Base-by-base conservation (phyloP, 92 coral and sea anemone species). In the Diadumene lineata region DNA sequence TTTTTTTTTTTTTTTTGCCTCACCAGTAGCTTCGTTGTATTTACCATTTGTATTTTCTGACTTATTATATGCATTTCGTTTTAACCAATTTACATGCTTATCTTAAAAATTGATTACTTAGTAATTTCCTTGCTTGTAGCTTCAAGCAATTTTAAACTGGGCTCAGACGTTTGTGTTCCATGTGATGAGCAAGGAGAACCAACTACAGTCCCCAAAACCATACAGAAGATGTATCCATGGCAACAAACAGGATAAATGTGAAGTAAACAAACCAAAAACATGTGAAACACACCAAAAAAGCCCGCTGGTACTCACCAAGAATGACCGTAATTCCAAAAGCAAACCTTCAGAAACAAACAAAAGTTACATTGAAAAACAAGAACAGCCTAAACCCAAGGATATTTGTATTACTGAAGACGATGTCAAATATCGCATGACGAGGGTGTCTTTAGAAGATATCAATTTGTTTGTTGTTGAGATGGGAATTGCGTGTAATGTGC, bases 211-310 rank as follows among this genome's bases (percentile, higher is more conserved):
- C n/a, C 81, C 88, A 44, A 25, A 80, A 33, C 89, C 91, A 27
- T 88, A 79, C 73, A 84, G 84, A 32, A 81, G 89, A 56, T 96
- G 99, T 64, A 90, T 92, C 64, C 99, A 96, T 63, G 99, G 99
- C 34, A 89, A 70, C n/a, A 73, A 72, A 61, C 99, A 96, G 23
- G 75, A 90, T 65, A 79, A 63, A 60, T 96, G 99, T 57, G 55
- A 43, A 33, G 60, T 56, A 0, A 67, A 32, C 56, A 70, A 75
- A 10, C 25, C 69, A 8, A 69, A 69, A n/a, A 21, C 38, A 44
- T 53, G 66, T 34, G 34, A 26, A 21, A 38, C 66, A 31, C 77
- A 72, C 23, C 66, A 72, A 16, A 60, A 50, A 46, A 72, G 77
- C 53, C 77, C 66, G 21, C 66, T 55, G 50, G 55, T 29, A 50